Evolutionary conservation across 2,113 vertebrate species (phyloP).

Genomic region (Pandion haliaetus): DNA sequence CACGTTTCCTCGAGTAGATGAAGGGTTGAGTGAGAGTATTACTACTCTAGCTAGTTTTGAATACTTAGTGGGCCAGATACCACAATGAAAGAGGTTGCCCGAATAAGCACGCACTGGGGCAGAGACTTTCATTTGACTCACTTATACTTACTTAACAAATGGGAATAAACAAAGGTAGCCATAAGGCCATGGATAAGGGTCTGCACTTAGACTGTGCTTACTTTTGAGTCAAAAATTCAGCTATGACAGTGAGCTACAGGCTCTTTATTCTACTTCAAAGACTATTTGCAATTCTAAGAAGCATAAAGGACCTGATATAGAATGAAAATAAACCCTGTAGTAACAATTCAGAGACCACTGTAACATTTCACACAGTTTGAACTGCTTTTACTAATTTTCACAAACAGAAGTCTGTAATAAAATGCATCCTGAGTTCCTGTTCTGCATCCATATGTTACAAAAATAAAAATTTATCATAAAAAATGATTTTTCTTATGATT

Average conservation of each 20-base stretch:
- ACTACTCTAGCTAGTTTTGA: background rate
- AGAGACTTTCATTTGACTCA: background rate
- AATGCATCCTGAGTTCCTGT: background rate
- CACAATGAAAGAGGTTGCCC: background rate
- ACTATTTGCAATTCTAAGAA: background rate
- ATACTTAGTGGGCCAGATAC: background rate
- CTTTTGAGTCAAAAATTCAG: background rate
- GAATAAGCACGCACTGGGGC: background rate
- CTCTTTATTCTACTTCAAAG: background rate
- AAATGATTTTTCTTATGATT: background rate
- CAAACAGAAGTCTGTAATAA: background rate
- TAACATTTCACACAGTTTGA: background rate
- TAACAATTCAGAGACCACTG: background rate
- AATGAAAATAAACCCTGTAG: background rate
- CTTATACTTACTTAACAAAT: background rate
- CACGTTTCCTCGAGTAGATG: fast-evolving
- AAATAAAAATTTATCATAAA: background rate
- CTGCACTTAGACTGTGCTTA: background rate
- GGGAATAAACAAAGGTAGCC: background rate
- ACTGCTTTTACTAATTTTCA: background rate
- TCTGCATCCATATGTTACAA: background rate
- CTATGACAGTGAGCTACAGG: background rate
- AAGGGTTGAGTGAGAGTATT: background rate
- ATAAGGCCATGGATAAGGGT: background rate
- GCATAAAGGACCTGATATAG: background rate